Evolutionary conservation across 2,113 vertebrate species (phyloP).

Genomic region (Tachycineta bicolor): DNA sequence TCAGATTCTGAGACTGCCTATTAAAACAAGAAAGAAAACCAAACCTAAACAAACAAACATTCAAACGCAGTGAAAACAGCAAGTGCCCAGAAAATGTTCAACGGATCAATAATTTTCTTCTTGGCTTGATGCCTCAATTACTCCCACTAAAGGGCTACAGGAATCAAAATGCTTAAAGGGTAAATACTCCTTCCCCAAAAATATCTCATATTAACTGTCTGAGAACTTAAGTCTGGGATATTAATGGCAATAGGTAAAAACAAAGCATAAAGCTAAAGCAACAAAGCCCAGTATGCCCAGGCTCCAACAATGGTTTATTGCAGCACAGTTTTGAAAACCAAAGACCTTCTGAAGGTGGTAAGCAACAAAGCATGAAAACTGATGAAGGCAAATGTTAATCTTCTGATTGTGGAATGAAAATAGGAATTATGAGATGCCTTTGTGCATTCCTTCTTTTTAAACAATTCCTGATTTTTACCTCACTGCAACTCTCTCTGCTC

Average conservation of each 20-base stretch:
- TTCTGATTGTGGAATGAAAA: not conserved
- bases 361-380: not conserved
- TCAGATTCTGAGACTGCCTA: constrained; percentile 88
- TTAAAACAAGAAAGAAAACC: not conserved
- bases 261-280: not conserved
- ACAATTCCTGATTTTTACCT: not conserved
- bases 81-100: constrained; percentile 24
- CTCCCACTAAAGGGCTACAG: not conserved
- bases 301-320: not conserved
- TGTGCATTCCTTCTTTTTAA: not conserved
- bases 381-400: not conserved
- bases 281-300: not conserved
- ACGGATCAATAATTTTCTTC: not conserved
- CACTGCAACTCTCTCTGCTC: not conserved
- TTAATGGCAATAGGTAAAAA: not conserved
- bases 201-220: not conserved
- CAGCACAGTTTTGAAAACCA: not conserved
- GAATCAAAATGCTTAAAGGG: not conserved
- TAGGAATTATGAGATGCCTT: not conserved
- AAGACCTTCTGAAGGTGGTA: not conserved
- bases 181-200: not conserved
- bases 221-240: not conserved
- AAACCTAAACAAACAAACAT: not conserved
- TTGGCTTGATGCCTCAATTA: not conserved
- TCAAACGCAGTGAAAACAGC: not conserved